phyloP scores from a whole-genome alignment of 2,888 invertebrate genomes.

The Epinotia ramella region DNA sequence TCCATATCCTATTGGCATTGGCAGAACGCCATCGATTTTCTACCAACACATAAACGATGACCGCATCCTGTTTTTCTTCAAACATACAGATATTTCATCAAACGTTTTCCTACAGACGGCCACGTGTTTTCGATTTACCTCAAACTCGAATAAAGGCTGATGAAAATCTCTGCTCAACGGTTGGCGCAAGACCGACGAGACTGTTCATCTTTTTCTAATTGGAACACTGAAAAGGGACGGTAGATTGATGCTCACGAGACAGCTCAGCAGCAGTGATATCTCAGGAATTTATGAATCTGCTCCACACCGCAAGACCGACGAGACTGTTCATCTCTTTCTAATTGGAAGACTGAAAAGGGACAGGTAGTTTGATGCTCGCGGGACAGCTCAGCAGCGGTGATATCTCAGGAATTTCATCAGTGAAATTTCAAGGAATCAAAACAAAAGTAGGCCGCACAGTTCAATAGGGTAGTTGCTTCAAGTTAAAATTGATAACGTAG shows the following conservation, averaged over 20 bases:
- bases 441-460: constrained; percentile 47
- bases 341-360: too few relatives aligned
- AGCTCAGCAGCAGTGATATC: not conserved
- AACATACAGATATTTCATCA: not conserved
- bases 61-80: constrained; percentile 5
- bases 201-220: not conserved
- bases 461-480: constrained; percentile 48
- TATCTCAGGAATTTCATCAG: too few relatives aligned
- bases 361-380: too few relatives aligned
- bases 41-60: not conserved
- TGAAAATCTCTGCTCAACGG: not conserved
- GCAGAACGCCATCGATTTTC: not conserved
- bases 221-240: not conserved
- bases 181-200: not conserved
- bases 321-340: too few relatives aligned
- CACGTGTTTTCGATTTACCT: not conserved
- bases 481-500: too few relatives aligned
- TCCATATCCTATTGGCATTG: not conserved
- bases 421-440: constrained; percentile 6
- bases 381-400: too few relatives aligned
- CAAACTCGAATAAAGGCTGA: not conserved
- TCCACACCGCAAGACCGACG: too few relatives aligned
- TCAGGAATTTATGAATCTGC: too few relatives aligned
- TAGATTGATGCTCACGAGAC: too few relatives aligned
- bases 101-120: not conserved